Base-by-base conservation (phyloP, 2,888 invertebrate species). In the Melitaea athalia region DNA sequence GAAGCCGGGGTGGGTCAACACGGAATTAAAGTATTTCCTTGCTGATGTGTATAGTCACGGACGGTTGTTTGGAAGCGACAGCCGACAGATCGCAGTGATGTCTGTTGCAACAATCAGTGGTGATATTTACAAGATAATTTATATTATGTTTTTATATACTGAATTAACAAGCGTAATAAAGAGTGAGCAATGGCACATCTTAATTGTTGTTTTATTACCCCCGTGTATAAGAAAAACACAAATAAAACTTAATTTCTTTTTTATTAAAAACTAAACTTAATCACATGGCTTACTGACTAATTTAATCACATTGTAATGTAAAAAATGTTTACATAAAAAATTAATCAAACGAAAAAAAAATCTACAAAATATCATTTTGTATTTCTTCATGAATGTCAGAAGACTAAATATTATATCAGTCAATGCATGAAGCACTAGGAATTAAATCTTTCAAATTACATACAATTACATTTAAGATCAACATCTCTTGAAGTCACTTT, bases 141-240 rank as follows among this genome's bases (percentile, higher is more conserved):
- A 88, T 91, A 88, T 90, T 91, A 87, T 91, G 88, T 89, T 89
- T 55, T 91, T 87, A 86, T 86, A 86, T 90, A 90, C 86, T 87
- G 85, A 84, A 91, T 90, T 91, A 92, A 92, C 91, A 90, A 88
- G 84, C 88, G 89, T 91, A 92, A 92, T 92, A 92, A 92, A 92
- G 91, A 92, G 91, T 91, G 92, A 92, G 89, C 90, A 87, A 88
- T 85, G 89, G 91, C 92, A 91, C 92, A 88, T 91, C 88, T 88
- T 85, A 76, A 86, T 67, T 75, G 70, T 78, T 88, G 88, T 92
- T 91, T 92, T 78, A 91, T 74, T 74, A 61, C 38, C 42, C 53
- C 24, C 5, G 14, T 15, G n/a, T 14, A 15, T 57, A 6, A 59
- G 12, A 38, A 60, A 64, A n/a, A 10, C 6, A 10, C 5, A n/a